Conservation (phyloP, 2,113 vertebrate genomes). For the Opisthocomus hoazin region DNA sequence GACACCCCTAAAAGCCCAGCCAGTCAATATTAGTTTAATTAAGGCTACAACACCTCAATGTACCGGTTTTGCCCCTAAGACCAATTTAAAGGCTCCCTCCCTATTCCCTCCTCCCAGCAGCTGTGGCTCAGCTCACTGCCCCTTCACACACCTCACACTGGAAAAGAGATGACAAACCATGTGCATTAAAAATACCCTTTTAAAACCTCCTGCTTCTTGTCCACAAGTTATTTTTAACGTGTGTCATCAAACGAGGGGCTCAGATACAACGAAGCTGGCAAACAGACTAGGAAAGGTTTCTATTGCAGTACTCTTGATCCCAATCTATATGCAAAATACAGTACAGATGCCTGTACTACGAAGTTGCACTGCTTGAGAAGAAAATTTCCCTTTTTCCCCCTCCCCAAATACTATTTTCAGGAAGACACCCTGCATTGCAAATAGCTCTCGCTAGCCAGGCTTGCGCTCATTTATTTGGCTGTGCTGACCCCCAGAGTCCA, state of each 20-base stretch:
- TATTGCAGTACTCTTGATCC: background rate
- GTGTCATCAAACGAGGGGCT: background rate
- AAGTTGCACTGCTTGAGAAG: background rate
- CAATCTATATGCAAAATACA: background rate
- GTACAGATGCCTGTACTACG: background rate
- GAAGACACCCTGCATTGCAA: background rate
- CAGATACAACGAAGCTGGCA: accelerated
- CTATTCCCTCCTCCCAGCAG: background rate
- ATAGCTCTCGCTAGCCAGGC: background rate
- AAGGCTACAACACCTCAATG: background rate
- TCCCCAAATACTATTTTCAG: background rate
- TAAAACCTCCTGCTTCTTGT: background rate
- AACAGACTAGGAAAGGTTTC: background rate
- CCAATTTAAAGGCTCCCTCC: background rate
- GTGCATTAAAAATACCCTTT: background rate
- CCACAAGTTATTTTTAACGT: background rate
- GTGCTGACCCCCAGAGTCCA: slow-evolving; percentile 63
- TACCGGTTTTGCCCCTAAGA: background rate
- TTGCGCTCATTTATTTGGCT: background rate
- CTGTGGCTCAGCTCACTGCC: background rate
- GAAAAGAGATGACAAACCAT: background rate
- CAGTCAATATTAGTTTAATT: background rate
- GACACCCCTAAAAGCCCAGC: background rate
- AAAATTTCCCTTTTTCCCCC: accelerated
- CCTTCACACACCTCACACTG: background rate